Percentiles rank a stretch among this genome's conserved stretches.
Evolutionary conservation across 1,140 invertebrate species (phyloP).

Genomic region (Hylaeus anthracinus): DNA sequence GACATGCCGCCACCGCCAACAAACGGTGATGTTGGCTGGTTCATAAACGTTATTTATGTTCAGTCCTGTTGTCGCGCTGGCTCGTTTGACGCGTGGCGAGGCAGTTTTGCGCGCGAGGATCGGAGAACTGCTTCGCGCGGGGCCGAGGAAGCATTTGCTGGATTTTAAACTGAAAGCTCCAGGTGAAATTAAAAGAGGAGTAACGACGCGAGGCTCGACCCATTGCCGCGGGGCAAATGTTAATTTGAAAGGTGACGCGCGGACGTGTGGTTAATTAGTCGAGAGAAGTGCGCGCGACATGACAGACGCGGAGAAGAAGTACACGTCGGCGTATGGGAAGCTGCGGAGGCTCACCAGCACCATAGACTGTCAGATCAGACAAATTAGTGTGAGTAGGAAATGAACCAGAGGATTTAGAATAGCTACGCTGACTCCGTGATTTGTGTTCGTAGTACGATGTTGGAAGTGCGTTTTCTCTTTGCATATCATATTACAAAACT

Average conservation of each 20-base stretch:
- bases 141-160: background rate
- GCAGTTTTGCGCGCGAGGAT: background rate
- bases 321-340: slow-evolving; percentile 84
- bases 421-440: too few species aligned
- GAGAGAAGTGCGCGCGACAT: slow-evolving; percentile 45
- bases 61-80: slow-evolving; percentile 10
- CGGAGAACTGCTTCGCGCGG: too few species aligned
- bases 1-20: background rate
- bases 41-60: slow-evolving; percentile 59
- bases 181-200: background rate
- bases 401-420: background rate
- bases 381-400: slow-evolving; percentile 70
- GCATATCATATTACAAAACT: too few species aligned
- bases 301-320: slow-evolving; percentile 79
- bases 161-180: background rate
- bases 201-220: background rate
- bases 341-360: slow-evolving; percentile 84
- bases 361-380: slow-evolving; percentile 79
- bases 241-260: background rate
- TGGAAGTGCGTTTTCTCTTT: too few species aligned
- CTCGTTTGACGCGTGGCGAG: slow-evolving; percentile 13
- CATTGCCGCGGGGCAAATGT: background rate
- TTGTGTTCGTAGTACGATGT: too few species aligned
- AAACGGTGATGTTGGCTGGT: slow-evolving; percentile 30
- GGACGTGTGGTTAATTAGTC: background rate